Base-by-base conservation (phyloP, 2,888 invertebrate genomes). In the Lasius platythorax region DNA sequence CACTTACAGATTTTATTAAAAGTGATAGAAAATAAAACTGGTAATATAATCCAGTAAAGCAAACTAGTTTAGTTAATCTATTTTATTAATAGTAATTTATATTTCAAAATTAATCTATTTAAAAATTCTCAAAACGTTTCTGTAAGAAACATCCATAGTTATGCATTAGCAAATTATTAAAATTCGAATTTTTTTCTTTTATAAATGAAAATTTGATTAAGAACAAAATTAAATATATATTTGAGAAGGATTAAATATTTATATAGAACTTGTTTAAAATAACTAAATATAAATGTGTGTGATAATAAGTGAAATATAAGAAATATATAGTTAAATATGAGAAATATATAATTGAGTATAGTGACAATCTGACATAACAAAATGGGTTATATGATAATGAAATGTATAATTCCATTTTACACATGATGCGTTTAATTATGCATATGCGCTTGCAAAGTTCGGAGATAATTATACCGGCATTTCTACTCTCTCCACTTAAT, bases 381-480 rank as follows among this genome's bases (percentile, higher is more conserved):
- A 75, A 50, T 63, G 46, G 23, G 43, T 50, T 75, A 23, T 64
- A 64, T 50, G 50, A 64, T 75, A 53, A 66, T 40, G 66, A 76
- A 63, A 53, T 53, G 53, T 46, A 66, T 37, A 63, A 66, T 76
- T 61, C 37, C 53, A 56, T 78, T 67, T 40, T 28, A 63, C 12
- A 5, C 6, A 43, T 40, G 43, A 9, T 37, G 40, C 18, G 43
- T 79, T 70, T 70, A 70, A 79, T 70, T 66, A 81, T 66, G 53
- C 53, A 40, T 56, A 28, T 56, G n/a, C 67, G 28, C 30, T 30
- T 56, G 76, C 40, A 33, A 66, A 76, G 76, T 66, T 66, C 1
- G 28, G 53, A 66, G 76, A 66, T 66, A 76, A 76, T 76, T 76
- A 66, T 64, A 53, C 33, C 79, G 43, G 46, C 43, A 43, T 79